A percentile compares a stretch with the other conserved stretches of the same genome.
These are phyloP conservation scores for Drosophila maculinotata DNA, from an alignment of 2,888 invertebrate genomes.

Conservation along the genomic window DNA sequence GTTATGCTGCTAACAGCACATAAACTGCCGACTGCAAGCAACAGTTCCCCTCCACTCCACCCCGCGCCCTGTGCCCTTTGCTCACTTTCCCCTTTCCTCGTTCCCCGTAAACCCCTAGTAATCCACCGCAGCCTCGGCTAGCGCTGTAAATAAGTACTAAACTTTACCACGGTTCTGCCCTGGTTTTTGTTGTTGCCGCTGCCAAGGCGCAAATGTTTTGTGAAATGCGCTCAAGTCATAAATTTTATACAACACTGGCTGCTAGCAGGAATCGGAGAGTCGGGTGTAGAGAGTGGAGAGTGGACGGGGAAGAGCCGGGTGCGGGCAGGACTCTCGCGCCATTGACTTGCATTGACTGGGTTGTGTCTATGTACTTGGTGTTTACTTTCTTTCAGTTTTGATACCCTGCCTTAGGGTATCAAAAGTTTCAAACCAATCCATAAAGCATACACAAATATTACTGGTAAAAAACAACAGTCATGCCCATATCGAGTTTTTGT, in stretches of 20 bases:
- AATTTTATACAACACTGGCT: constrained; percentile 68
- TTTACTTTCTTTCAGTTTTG: constrained; percentile 53
- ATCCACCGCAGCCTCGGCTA: constrained; percentile 59
- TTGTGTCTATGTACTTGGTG: constrained; percentile 66
- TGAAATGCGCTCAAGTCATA: constrained; percentile 78
- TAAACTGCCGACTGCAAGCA: constrained; percentile 67
- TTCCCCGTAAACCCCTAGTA: constrained; percentile 38
- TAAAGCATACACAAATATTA: too few species aligned
- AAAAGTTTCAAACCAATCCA: too few species aligned
- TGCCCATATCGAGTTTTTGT: too few species aligned
- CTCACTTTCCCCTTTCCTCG: too few species aligned
- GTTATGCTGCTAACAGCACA: constrained; percentile 76
- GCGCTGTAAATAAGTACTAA: constrained; percentile 73
- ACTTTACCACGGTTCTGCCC: constrained; percentile 68
- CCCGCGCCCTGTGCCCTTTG: not conserved
- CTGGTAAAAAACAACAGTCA: too few species aligned
- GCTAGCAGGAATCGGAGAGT: constrained; percentile 16
- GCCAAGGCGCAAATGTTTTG: constrained; percentile 76
- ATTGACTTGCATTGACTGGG: constrained; percentile 76
- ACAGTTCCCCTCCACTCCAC: constrained; percentile 27
- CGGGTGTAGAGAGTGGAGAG: not conserved
- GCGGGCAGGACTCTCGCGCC: constrained; percentile 41
- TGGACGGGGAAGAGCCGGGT: constrained; percentile 4
- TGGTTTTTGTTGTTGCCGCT: constrained; percentile 43
- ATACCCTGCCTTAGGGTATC: constrained; percentile 4